Conservation (phyloP, 2,113 vertebrate genomes). For the Eulemur macaco region DNA sequence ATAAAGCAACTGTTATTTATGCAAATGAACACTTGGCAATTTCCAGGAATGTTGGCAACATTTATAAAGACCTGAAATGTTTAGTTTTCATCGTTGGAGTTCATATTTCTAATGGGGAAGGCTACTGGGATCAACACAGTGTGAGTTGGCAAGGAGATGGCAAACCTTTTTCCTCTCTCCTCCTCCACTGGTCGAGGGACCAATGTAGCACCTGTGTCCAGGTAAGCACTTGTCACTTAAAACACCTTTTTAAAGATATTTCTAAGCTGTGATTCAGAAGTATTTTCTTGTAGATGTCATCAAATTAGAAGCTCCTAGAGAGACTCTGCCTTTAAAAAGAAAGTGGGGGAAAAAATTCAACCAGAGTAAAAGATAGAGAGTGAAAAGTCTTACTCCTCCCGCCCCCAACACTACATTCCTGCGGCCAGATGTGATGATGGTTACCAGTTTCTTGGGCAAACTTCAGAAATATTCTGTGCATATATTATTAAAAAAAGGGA, state of each 20-base stretch:
- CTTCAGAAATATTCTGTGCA: neutral
- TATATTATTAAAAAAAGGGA: neutral
- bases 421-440: neutral
- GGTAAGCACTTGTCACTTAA: neutral
- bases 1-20: constrained; percentile 37
- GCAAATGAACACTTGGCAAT: constrained; percentile 10
- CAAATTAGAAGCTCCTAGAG: neutral
- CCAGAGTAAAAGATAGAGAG: neutral
- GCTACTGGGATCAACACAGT: neutral
- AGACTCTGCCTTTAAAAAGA: neutral
- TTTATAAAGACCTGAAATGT: neutral
- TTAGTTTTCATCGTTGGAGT: neutral
- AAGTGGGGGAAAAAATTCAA: neutral
- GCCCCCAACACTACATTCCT: neutral
- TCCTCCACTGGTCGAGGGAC: neutral
- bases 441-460: neutral
- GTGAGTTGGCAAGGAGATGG: neutral
- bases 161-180: neutral
- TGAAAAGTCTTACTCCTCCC: neutral
- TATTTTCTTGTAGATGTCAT: neutral
- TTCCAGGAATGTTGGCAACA: constrained; percentile 30
- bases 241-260: constrained; percentile 8
- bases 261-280: constrained; percentile 7
- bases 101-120: neutral
- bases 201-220: neutral